Evolutionary conservation across 2,113 vertebrate genomes (phyloP), one percentile per base, ranked within the genome.

Genomic region (Romanogobio albipinnatus): DNA sequence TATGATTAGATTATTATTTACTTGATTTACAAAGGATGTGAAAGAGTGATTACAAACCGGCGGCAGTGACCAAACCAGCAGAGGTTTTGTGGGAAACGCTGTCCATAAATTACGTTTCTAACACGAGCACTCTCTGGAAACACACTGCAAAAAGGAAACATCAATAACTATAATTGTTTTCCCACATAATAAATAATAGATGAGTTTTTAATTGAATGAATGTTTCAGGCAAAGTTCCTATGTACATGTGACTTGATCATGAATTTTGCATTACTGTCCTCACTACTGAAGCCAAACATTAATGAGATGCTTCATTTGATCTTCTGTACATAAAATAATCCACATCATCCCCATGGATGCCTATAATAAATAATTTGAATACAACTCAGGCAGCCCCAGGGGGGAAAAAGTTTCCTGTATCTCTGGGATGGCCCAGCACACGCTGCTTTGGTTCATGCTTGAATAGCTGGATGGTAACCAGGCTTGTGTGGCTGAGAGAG

Each of bases 141-240:
- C 61, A 81, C 61, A 47, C 9, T 29, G 78, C 61, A 19, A 9
- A 80, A 58, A 62, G 24, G 45, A 81, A 22, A 66, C 26, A 29
- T 81, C 43, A 66, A 66, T 81, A 81, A 49, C 24, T 68, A 39
- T 77, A 77, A 51, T 79, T 84, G 82, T 58, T 85, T 84, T 58
- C 75, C 24, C 47, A 39, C 62, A 70, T 58, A 33, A 47, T 71
- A 79, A 73, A 76, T 79, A 58, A 78, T 78, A 85, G 29, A 79
- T 56, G 6, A 62, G 53, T 73, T 33, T 73, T 80, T 80, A 71
- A 80, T 61, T 80, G 76, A 13, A 58, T 19, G 43, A 81, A 61
- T 66, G 49, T 43, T 62, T 53, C 39, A 33, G 19, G 15, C 43
- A 73, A 29, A 26, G 17, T 36, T 59, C 5, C 6, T 14, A 59